phyloP scores from a whole-genome alignment of 53 echinoderm and acorn worm species.

The Mesocentrotus franciscanus region DNA sequence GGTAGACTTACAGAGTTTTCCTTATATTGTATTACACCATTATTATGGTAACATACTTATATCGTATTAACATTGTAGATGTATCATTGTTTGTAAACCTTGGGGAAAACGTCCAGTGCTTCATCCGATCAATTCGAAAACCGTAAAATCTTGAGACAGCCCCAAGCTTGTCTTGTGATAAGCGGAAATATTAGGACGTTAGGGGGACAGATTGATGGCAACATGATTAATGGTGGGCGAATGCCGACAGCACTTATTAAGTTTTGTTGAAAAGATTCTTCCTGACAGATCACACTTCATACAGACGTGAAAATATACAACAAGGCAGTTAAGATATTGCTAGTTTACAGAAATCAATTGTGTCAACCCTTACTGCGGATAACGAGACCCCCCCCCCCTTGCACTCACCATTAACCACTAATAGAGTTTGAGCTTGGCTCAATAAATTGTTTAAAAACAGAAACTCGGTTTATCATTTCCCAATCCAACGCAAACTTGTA shows the following conservation, averaged over 20 bases:
- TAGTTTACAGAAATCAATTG: neutral
- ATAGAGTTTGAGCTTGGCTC: too few relatives aligned
- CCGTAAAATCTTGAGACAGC: neutral
- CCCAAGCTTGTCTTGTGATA: neutral
- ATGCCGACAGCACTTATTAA: constrained; percentile 24
- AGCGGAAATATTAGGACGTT: constrained; percentile 16
- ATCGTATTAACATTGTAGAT: too few relatives aligned
- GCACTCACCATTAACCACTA: too few relatives aligned
- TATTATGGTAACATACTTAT: too few relatives aligned
- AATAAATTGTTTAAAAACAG: too few relatives aligned
- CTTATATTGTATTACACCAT: too few relatives aligned
- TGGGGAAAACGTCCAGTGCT: neutral
- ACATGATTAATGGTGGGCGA: neutral
- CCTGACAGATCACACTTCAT: neutral
- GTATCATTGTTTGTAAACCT: too few relatives aligned
- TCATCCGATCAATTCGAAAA: neutral
- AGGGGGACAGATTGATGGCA: neutral
- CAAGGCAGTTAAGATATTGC: neutral
- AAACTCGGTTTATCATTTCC: too few relatives aligned
- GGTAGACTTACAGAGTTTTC: too few relatives aligned
- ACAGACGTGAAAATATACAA: neutral
- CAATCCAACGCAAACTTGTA: too few relatives aligned
- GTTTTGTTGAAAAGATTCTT: constrained; percentile 36
- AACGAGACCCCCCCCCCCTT: too few relatives aligned
- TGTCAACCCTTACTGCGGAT: neutral